These are phyloP conservation scores for Agriotes lineatus DNA, from an alignment of 2,888 invertebrate species.

Conservation along the genomic window DNA sequence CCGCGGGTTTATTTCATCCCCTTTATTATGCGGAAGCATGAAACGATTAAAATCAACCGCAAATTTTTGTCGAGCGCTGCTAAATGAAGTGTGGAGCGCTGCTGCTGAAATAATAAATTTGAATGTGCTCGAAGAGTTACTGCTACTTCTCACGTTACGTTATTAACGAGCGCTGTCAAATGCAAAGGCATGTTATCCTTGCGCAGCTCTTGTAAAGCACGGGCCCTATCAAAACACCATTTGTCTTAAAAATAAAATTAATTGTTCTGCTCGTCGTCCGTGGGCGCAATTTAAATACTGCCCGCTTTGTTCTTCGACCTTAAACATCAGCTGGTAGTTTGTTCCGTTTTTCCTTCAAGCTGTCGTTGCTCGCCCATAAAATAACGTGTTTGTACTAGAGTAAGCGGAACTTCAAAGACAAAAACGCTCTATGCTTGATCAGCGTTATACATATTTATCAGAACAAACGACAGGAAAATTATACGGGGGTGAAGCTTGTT, in stretches of 20 bases:
- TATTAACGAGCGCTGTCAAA: conserved; percentile 31
- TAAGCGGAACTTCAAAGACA: no score
- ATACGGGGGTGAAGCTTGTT: no score
- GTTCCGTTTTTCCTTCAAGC: no score
- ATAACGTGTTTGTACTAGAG: no score
- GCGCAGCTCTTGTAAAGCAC: conserved; percentile 21
- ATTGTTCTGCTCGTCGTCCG: conserved; percentile 17
- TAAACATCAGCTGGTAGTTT: no score
- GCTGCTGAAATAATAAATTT: conserved; percentile 32
- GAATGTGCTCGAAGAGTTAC: conserved; percentile 26
- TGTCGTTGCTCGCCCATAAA: no score
- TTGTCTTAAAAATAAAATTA: conserved; percentile 33
- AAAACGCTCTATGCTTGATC: no score
- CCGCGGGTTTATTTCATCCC: conserved; percentile 4
- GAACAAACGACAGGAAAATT: no score
- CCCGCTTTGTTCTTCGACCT: conserved; percentile 19
- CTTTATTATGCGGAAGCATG: conserved; percentile 14
- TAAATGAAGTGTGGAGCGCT: conserved; percentile 29
- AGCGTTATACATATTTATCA: no score
- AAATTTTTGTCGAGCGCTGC: conserved; percentile 8
- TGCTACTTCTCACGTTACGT: conserved; percentile 28
- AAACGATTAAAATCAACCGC: conserved; percentile 13
- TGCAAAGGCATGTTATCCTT: conserved; percentile 26
- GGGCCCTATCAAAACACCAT: conserved; percentile 30
- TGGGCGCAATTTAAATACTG: conserved; percentile 23